A percentile compares a stretch with the other conserved stretches of the same genome.
These are phyloP conservation scores for Leptinotarsa haldemani DNA, from an alignment of 2,888 invertebrate genomes.

Conservation along the genomic window DNA sequence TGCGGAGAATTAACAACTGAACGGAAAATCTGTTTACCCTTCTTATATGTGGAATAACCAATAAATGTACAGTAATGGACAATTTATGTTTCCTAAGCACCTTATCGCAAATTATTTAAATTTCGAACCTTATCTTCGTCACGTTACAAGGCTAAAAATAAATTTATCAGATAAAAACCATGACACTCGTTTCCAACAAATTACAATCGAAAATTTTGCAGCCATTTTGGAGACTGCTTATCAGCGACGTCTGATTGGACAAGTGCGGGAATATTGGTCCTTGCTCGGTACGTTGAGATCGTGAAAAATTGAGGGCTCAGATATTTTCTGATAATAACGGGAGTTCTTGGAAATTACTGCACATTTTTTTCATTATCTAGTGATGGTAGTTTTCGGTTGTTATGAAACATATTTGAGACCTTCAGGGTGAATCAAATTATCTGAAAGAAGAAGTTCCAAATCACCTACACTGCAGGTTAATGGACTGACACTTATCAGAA, in stretches of 20 bases:
- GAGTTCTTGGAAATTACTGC: background rate
- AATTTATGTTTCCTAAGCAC: slow-evolving; percentile 13
- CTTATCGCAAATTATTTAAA: slow-evolving; percentile 19
- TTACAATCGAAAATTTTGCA: slow-evolving; percentile 31
- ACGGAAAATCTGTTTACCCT: background rate
- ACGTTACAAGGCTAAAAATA: slow-evolving; percentile 10
- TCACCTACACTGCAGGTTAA: no score
- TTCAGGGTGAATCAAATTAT: no score
- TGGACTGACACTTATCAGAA: no score
- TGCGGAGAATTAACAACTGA: background rate
- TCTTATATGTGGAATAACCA: background rate
- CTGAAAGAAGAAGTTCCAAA: no score
- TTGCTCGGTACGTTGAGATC: background rate
- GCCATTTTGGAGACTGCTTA: slow-evolving; percentile 35
- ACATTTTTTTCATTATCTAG: no score
- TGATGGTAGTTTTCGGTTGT: no score
- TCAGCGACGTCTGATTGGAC: slow-evolving; percentile 35
- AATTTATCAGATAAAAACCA: slow-evolving; percentile 18
- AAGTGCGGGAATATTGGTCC: slow-evolving; percentile 22
- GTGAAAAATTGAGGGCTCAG: background rate
- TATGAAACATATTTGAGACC: no score
- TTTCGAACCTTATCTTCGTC: slow-evolving; percentile 5
- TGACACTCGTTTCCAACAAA: slow-evolving; percentile 20
- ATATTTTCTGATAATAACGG: background rate
- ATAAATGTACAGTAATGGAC: slow-evolving; percentile 8